phyloP scores from a whole-genome alignment of 1,140 invertebrate species.

The Agraylea sexmaculata region DNA sequence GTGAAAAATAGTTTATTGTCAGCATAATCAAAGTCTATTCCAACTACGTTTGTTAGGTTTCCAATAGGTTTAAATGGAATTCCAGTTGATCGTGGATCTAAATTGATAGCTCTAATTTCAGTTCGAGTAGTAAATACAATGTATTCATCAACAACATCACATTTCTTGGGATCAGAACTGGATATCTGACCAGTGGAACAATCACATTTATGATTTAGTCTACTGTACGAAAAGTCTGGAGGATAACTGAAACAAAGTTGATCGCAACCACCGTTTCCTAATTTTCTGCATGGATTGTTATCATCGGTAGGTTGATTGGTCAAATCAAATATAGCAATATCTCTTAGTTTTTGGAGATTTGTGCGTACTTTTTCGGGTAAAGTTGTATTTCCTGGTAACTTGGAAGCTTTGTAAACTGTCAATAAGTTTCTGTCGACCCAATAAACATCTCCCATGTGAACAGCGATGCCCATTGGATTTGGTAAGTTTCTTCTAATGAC shows the following conservation, averaged over 20 bases:
- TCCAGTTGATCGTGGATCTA: constrained; percentile 69
- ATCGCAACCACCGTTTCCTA: constrained; percentile 75
- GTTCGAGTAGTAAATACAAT: constrained; percentile 84
- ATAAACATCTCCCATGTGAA: constrained; percentile 74
- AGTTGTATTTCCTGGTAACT: constrained; percentile 57
- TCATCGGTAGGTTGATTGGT: constrained; percentile 74
- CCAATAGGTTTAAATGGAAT: constrained; percentile 76
- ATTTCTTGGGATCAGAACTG: constrained; percentile 49
- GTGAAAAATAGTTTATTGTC: constrained; percentile 83
- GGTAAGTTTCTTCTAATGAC: constrained; percentile 82
- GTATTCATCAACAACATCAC: constrained; percentile 75
- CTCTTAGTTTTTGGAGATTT: constrained; percentile 70
- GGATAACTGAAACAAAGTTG: constrained; percentile 94
- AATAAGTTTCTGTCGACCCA: constrained; percentile 93
- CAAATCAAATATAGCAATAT: constrained; percentile 83
- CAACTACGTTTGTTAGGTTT: constrained; percentile 93
- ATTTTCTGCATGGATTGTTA: constrained; percentile 61
- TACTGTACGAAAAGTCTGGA: constrained; percentile 35
- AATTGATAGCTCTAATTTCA: constrained; percentile 75
- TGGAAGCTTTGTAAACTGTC: constrained; percentile 76
- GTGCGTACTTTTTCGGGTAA: constrained; percentile 61
- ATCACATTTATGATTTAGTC: constrained; percentile 64
- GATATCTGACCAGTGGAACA: constrained; percentile 78
- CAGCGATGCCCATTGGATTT: constrained; percentile 87
- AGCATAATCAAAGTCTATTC: constrained; percentile 88